Conservation (phyloP, 2,888 invertebrate species). For the Caenorhabditis afra region DNA sequence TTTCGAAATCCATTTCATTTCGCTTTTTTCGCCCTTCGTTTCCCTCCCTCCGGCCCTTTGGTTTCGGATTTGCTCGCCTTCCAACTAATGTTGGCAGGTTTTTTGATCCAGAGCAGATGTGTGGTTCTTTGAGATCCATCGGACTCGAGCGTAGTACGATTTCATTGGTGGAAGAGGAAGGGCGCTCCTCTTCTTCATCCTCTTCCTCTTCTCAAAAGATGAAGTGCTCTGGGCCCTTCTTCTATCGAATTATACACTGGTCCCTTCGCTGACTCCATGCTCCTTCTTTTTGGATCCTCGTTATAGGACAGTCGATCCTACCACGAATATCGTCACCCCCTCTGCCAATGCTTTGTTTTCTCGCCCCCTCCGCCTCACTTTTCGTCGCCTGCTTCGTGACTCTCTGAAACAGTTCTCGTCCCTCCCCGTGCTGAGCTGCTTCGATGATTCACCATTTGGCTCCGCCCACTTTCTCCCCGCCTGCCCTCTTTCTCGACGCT, state of each 20-base stretch:
- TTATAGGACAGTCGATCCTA: no score
- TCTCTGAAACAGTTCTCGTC: no score
- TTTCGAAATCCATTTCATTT: constrained; percentile 36
- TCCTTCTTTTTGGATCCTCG: background rate
- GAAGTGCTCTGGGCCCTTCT: constrained; percentile 2
- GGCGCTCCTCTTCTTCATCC: background rate
- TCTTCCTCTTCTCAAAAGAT: background rate
- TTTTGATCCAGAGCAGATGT: constrained; percentile 31
- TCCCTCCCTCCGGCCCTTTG: background rate
- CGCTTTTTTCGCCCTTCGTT: background rate
- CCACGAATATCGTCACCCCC: no score
- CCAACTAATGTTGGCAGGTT: background rate
- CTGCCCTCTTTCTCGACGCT: background rate
- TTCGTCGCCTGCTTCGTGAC: no score
- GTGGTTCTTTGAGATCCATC: background rate
- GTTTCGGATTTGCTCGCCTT: constrained; percentile 7
- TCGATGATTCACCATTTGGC: background rate
- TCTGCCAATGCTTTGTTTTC: no score
- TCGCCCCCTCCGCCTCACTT: background rate
- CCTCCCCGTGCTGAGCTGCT: no score
- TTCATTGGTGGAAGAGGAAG: no score
- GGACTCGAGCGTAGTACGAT: no score
- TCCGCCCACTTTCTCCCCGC: background rate
- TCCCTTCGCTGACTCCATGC: background rate
- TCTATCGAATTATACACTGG: constrained; percentile 9